Conservation (phyloP, 2,113 vertebrate genomes). For the Carlito syrichta region DNA sequence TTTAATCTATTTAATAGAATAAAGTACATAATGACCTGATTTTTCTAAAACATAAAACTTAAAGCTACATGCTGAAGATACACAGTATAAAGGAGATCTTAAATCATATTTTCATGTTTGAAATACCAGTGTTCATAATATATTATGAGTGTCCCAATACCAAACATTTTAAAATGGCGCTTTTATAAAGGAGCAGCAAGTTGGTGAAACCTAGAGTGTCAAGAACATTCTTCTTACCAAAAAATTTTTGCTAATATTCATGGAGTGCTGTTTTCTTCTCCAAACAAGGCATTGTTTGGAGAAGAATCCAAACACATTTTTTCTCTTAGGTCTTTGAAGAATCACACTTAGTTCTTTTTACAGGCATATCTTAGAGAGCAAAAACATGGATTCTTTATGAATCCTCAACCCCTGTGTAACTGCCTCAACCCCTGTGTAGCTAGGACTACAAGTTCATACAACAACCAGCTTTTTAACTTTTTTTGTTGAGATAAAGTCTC, state of each 20-base stretch:
- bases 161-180: neutral
- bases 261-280: neutral
- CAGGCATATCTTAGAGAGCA: too few species aligned
- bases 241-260: neutral
- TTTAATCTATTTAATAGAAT: constrained; percentile 24
- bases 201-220: neutral
- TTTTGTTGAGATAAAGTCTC: neutral
- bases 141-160: constrained; percentile 14
- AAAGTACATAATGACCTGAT: neutral
- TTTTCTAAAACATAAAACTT: constrained; percentile 14
- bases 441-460: too few species aligned
- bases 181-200: neutral
- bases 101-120: neutral
- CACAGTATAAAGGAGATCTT: neutral
- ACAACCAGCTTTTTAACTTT: neutral
- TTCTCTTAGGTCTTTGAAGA: too few species aligned
- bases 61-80: neutral
- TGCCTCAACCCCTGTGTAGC: too few species aligned
- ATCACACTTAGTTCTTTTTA: too few species aligned
- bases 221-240: constrained; percentile 3
- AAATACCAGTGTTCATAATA: neutral
- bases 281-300: neutral
- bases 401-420: too few species aligned
- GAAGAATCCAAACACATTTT: too few species aligned
- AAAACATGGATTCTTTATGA: too few species aligned